Conservation (phyloP, 1,140 invertebrate genomes). For the Bombus soroeensis region DNA sequence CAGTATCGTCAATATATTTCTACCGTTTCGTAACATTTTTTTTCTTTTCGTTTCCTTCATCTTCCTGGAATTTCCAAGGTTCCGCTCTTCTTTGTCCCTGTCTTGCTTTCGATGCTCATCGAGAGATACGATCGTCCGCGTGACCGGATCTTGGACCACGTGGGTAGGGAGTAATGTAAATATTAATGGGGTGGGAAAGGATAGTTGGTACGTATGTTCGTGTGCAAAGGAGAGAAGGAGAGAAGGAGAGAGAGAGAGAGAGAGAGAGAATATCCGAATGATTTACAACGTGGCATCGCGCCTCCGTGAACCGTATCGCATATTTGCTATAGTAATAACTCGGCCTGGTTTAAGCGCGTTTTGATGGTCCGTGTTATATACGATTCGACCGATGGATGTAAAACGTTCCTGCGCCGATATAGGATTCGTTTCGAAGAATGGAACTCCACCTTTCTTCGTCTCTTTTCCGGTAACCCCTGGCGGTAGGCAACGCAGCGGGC, state of each 20-base stretch:
- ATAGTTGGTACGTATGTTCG: background rate
- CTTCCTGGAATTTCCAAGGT: background rate
- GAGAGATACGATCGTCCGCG: background rate
- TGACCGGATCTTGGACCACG: background rate
- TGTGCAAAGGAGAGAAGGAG: background rate
- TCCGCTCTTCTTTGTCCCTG: background rate
- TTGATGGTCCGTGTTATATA: conserved; percentile 45
- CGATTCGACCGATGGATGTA: conserved; percentile 34
- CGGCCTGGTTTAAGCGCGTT: conserved; percentile 35
- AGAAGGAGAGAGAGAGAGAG: background rate
- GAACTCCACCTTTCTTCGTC: background rate
- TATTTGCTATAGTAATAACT: conserved; percentile 46
- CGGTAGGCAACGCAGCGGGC: conserved; percentile 39
- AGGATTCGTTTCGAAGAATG: conserved; percentile 5
- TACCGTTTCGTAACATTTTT: background rate
- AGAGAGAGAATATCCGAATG: background rate
- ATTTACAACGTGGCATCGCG: conserved; percentile 43
- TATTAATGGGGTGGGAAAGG: conserved; percentile 38
- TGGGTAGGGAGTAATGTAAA: conserved; percentile 22
- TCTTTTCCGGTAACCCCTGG: conserved; percentile 24
- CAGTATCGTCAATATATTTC: background rate
- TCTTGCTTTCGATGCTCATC: background rate
- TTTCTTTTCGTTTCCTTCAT: background rate
- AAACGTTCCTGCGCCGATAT: background rate
- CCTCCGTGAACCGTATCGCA: conserved; percentile 36